Evolutionary conservation across 2,797 vertebrate genomes (phyloP).

Genomic region (Vultur gryphus): DNA sequence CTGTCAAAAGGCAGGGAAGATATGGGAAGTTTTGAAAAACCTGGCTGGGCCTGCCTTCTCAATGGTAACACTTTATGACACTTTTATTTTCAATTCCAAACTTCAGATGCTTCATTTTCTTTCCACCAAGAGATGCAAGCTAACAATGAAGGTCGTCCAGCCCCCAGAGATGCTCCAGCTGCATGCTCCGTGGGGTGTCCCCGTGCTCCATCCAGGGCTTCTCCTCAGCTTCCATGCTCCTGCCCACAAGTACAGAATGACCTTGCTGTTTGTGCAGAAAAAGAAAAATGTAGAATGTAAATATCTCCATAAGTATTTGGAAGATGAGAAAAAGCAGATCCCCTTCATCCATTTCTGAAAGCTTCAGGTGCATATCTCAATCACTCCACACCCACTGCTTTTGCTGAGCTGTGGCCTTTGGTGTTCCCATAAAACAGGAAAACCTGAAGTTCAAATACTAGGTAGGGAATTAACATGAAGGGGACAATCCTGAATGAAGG

Average conservation of each 20-base stretch:
- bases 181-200: not conserved
- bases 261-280: not conserved
- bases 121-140: not conserved
- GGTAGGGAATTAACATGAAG: not conserved
- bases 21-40: constrained; percentile 69
- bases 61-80: constrained; percentile 68
- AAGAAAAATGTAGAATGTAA: not conserved
- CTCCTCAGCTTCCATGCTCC: not conserved
- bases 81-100: constrained; percentile 65
- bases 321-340: not conserved
- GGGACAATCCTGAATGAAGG: not conserved
- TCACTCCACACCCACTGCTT: not conserved
- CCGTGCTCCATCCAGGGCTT: not conserved
- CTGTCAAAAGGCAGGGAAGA: constrained; percentile 73
- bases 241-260: not conserved
- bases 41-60: constrained; percentile 62
- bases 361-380: not conserved
- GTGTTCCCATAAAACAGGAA: not conserved
- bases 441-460: not conserved
- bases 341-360: not conserved
- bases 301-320: not conserved
- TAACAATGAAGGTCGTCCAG: not conserved
- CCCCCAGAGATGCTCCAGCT: not conserved
- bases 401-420: not conserved
- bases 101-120: constrained; percentile 53